Evolutionary conservation across 2,797 vertebrate species (phyloP).

Genomic region (Tragelaphus oryx): DNA sequence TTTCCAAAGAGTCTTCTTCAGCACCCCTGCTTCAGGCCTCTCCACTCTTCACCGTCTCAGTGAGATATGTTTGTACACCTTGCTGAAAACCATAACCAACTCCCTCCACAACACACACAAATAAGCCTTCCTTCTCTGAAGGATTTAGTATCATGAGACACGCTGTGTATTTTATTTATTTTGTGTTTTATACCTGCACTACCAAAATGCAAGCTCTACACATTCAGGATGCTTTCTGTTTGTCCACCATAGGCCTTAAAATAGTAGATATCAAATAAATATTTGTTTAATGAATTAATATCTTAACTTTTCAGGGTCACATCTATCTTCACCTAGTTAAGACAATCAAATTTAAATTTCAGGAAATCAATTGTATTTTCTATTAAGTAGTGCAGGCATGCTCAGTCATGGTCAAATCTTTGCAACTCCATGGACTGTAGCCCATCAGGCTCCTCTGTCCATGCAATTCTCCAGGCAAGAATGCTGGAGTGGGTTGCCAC

Average conservation of each 20-base stretch:
- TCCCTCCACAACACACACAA: not conserved
- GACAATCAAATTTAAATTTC: not conserved
- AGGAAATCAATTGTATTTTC: not conserved
- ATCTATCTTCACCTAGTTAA: not conserved
- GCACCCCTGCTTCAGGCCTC: not conserved
- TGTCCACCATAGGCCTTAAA: not conserved
- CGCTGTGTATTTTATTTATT: not conserved
- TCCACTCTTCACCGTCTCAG: not conserved
- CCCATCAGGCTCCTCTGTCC: not conserved
- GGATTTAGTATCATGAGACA: not conserved
- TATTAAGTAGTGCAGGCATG: not conserved
- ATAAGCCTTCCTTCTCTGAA: not conserved
- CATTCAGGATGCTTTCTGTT: not conserved
- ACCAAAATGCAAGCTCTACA: not conserved
- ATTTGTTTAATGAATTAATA: constrained; percentile 1
- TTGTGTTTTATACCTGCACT: not conserved
- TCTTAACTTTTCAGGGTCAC: not conserved
- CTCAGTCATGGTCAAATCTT: not conserved
- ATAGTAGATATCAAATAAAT: not conserved
- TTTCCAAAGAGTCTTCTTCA: not conserved
- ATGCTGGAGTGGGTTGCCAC: not conserved
- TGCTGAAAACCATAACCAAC: not conserved
- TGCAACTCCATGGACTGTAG: not conserved
- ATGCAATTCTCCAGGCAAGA: not conserved
- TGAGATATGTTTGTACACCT: not conserved